phyloP scores from a whole-genome alignment of 2,888 invertebrate genomes.

The Erebia palarica region DNA sequence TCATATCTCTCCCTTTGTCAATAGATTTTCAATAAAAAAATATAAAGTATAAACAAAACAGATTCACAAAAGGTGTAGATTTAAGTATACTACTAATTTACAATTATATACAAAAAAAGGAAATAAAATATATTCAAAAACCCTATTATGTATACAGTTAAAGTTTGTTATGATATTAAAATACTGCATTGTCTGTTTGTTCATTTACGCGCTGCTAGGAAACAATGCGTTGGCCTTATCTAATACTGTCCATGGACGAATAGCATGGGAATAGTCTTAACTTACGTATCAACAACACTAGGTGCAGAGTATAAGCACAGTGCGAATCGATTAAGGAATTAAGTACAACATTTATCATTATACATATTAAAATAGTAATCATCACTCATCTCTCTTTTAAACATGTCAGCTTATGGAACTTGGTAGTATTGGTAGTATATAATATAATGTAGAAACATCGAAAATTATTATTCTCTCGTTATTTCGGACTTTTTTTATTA shows the following conservation, averaged over 20 bases:
- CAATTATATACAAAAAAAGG: constrained; percentile 75
- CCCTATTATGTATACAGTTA: constrained; percentile 57
- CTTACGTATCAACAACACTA: constrained; percentile 54
- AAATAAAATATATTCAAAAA: constrained; percentile 74
- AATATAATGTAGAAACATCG: constrained; percentile 33
- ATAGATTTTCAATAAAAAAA: constrained; percentile 33
- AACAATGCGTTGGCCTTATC: constrained; percentile 51
- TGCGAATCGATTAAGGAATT: constrained; percentile 56
- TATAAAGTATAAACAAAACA: constrained; percentile 49
- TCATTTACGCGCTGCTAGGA: constrained; percentile 36
- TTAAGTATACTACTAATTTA: constrained; percentile 74
- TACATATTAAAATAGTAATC: constrained; percentile 28
- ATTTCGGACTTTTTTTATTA: constrained; percentile 23
- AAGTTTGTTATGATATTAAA: constrained; percentile 60
- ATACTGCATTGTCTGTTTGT: constrained; percentile 71
- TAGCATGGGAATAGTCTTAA: constrained; percentile 49
- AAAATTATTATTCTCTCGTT: constrained; percentile 35
- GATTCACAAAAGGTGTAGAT: constrained; percentile 63
- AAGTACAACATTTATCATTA: constrained; percentile 56
- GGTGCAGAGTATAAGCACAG: constrained; percentile 71
- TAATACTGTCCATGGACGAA: constrained; percentile 70
- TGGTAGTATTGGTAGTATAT: no score
- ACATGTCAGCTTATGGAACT: constrained; percentile 5
- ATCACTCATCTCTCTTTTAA: constrained; percentile 3
- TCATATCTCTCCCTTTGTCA: constrained; percentile 30